phyloP scores from a whole-genome alignment of 2,797 vertebrate genomes.

The Cebuella pygmaea region DNA sequence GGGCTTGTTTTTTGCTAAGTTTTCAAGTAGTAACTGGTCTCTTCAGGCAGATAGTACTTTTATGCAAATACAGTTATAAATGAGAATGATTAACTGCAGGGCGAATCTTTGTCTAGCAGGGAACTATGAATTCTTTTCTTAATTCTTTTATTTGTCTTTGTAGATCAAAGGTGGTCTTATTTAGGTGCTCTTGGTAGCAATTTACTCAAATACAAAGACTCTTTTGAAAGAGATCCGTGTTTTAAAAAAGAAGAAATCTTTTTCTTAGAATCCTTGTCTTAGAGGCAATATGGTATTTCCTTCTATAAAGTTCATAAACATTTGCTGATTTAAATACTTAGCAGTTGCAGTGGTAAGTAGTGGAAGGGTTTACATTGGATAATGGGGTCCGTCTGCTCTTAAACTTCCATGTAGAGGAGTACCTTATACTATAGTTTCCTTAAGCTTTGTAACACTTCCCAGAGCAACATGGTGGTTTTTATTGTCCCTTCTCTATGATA shows the following conservation, averaged over 20 bases:
- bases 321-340: slow-evolving; percentile 58
- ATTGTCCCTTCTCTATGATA: slow-evolving; percentile 7
- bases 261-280: neutral
- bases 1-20: neutral
- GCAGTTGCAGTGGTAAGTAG: neutral
- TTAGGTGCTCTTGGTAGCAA: neutral
- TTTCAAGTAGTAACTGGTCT: slow-evolving; percentile 50
- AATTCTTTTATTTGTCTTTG: slow-evolving; percentile 32
- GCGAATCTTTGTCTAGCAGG: neutral
- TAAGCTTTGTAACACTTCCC: slow-evolving; percentile 46
- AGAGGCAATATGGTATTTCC: neutral
- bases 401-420: neutral
- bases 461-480: neutral
- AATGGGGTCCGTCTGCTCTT: neutral
- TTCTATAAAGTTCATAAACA: slow-evolving; percentile 29
- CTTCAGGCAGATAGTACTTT: neutral
- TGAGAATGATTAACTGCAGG: slow-evolving; percentile 5
- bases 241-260: neutral
- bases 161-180: slow-evolving; percentile 8
- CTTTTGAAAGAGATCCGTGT: slow-evolving; percentile 35
- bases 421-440: slow-evolving; percentile 12
- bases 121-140: slow-evolving; percentile 17
- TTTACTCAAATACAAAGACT: neutral
- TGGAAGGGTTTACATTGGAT: neutral
- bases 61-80: neutral